A percentile compares a stretch with the other conserved stretches of the same genome.
Conservation (phyloP, 35 echinoderm and acorn worm species). For the Heliocidaris tuberculata region DNA sequence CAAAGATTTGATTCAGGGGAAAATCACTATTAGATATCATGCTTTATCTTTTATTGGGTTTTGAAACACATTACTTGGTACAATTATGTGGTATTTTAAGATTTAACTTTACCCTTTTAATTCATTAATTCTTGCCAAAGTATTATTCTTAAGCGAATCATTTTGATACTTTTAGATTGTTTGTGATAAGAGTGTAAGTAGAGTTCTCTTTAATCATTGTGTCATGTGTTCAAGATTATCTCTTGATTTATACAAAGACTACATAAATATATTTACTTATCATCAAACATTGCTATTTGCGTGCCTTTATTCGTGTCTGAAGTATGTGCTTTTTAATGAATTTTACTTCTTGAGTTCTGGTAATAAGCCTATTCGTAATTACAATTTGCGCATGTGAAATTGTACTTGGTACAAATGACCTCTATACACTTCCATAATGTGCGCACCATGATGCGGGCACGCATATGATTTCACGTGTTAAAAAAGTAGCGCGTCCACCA, state of each 20-base stretch:
- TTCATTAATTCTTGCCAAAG: background rate
- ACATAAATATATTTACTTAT: conserved; percentile 15
- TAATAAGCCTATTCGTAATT: no score
- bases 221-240: background rate
- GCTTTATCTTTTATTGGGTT: no score
- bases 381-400: no score
- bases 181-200: background rate
- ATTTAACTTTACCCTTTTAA: background rate
- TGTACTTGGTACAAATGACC: no score
- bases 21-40: no score
- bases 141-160: background rate
- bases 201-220: background rate
- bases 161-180: background rate
- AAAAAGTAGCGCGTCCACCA: no score
- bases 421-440: no score
- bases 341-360: no score
- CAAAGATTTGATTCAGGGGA: background rate
- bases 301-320: background rate
- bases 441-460: no score
- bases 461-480: no score
- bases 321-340: no score
- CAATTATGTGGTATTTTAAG: background rate
- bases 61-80: background rate
- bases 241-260: background rate
- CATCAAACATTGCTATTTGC: background rate